Conservation (phyloP, 2,888 invertebrate genomes). For the Erebia epiphron region DNA sequence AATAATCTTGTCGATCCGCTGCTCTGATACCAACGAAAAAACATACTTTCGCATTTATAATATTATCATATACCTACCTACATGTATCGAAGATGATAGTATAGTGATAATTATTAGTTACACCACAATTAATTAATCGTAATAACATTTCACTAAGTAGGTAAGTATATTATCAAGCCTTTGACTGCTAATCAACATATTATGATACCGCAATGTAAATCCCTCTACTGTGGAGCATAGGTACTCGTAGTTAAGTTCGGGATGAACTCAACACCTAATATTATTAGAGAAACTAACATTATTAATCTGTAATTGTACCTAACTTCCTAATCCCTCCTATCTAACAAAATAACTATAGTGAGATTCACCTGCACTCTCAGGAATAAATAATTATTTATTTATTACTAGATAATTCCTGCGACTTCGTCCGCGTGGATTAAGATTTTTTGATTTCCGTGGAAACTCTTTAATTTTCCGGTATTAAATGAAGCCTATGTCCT, state of each 20-base stretch:
- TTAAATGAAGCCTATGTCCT: too few species aligned
- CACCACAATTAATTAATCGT: neutral
- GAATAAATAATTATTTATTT: too few species aligned
- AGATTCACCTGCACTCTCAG: neutral
- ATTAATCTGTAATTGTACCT: neutral
- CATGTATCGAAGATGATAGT: too few species aligned
- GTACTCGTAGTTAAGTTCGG: neutral
- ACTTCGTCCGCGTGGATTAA: too few species aligned
- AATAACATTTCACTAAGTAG: neutral
- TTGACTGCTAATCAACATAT: conserved; percentile 15
- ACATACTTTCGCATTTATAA: too few species aligned
- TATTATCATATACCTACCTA: too few species aligned
- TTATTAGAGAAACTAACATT: neutral
- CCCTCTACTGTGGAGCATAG: neutral
- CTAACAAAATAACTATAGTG: neutral
- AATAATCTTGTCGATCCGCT: too few species aligned
- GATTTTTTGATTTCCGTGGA: too few species aligned
- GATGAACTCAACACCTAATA: neutral
- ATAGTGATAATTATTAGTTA: neutral
- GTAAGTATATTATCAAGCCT: neutral
- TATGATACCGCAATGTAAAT: conserved; percentile 10
- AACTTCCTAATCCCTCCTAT: neutral
- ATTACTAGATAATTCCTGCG: too few species aligned
- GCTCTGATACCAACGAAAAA: too few species aligned
- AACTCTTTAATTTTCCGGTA: too few species aligned